These are phyloP conservation scores for Eulimnadia texana DNA, from an alignment of 1,140 invertebrate species.

Conservation along the genomic window DNA sequence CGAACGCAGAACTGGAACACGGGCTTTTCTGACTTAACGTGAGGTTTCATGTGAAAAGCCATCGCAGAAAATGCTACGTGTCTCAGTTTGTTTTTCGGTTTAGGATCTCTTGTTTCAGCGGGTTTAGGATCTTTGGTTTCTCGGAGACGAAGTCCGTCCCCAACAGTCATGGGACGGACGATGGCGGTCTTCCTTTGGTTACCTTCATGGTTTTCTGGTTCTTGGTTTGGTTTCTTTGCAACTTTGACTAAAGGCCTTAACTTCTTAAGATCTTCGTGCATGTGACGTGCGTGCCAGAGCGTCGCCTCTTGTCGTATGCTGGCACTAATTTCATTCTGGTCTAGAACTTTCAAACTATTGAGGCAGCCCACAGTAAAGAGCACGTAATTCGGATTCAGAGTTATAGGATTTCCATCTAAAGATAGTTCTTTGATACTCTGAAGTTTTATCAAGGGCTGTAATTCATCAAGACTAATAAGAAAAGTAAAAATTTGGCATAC, in stretches of 20 bases:
- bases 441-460: slow-evolving; percentile 1
- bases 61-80: slow-evolving; percentile 7
- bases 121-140: background rate
- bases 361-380: slow-evolving; percentile 10
- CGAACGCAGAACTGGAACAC: slow-evolving; percentile 6
- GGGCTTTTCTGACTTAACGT: slow-evolving; percentile 6
- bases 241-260: background rate
- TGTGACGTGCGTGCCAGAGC: background rate
- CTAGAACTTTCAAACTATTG: background rate
- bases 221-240: background rate
- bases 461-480: slow-evolving; percentile 12
- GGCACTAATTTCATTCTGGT: slow-evolving; percentile 5
- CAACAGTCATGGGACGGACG: slow-evolving; percentile 5
- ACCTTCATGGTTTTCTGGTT: background rate
- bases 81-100: background rate
- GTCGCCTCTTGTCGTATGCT: slow-evolving; percentile 2
- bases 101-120: background rate
- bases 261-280: background rate
- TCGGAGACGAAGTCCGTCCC: background rate
- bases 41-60: background rate
- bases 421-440: slow-evolving; percentile 11
- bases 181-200: background rate
- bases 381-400: slow-evolving; percentile 14
- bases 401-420: slow-evolving; percentile 16
- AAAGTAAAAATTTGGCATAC: too few species aligned